A percentile compares a stretch with the other conserved stretches of the same genome.
These are phyloP conservation scores for Alexandromys fortis DNA, from an alignment of 2,113 vertebrate species.

Conservation along the genomic window DNA sequence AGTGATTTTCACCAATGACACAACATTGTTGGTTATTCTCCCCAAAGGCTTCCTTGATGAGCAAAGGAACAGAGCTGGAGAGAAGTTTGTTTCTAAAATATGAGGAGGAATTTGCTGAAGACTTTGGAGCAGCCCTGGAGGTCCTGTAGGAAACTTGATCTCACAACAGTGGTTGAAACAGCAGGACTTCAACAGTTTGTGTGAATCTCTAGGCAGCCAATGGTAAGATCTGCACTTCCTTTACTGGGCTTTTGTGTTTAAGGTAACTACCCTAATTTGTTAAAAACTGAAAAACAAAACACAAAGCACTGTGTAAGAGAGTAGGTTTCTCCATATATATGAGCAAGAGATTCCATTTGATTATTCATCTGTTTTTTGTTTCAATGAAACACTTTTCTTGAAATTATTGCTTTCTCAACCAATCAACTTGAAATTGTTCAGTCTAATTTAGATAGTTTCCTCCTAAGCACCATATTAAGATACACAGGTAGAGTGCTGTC, in stretches of 20 bases:
- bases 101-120: conserved; percentile 2
- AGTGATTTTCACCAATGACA: background rate
- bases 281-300: background rate
- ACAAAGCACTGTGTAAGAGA: conserved; percentile 4
- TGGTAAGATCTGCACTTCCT: background rate
- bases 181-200: background rate
- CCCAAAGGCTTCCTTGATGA: background rate
- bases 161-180: background rate
- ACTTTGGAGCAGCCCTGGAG: background rate
- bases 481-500: background rate
- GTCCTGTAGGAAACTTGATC: background rate
- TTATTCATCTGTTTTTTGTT: conserved; percentile 47
- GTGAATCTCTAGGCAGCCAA: conserved; percentile 5
- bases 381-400: conserved; percentile 13
- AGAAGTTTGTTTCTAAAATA: background rate
- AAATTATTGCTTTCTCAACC: conserved; percentile 44
- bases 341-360: background rate
- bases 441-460: conserved; percentile 40
- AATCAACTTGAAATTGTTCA: conserved; percentile 42
- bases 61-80: background rate
- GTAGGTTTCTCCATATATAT: background rate
- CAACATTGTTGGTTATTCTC: background rate
- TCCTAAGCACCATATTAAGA: conserved; percentile 15
- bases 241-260: background rate
- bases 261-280: background rate